These are phyloP conservation scores for Dasyurus viverrinus DNA, from an alignment of 2,113 vertebrate species.

Conservation along the genomic window DNA sequence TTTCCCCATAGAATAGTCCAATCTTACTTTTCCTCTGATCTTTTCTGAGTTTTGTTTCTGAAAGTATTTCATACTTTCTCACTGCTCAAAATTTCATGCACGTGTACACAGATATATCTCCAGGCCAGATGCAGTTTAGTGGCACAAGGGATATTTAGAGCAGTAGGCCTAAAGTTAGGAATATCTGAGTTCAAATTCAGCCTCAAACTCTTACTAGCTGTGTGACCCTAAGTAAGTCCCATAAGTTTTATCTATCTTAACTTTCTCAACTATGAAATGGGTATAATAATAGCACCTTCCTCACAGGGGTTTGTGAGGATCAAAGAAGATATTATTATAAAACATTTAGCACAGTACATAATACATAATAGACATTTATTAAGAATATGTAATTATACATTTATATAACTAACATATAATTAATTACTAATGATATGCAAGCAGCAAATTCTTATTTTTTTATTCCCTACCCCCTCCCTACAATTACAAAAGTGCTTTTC, in stretches of 20 bases:
- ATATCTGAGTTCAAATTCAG: not conserved
- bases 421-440: not conserved
- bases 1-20: not conserved
- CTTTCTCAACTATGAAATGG: not conserved
- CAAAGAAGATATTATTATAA: not conserved
- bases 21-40: not conserved
- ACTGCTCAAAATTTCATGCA: not conserved
- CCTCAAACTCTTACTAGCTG: not conserved
- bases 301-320: not conserved
- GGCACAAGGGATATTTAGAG: not conserved
- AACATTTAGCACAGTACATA: not conserved
- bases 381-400: not conserved
- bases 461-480: not conserved
- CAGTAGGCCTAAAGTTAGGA: not conserved
- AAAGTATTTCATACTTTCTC: not conserved
- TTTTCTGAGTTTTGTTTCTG: not conserved
- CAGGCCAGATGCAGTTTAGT: not conserved
- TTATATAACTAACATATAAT: not conserved
- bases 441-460: not conserved
- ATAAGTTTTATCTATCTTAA: not conserved
- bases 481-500: not conserved
- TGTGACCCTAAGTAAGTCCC: not conserved
- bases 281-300: not conserved
- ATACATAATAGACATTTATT: not conserved
- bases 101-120: not conserved